Base-by-base conservation (phyloP, 1,140 invertebrate genomes). In the Amyelois transitella region DNA sequence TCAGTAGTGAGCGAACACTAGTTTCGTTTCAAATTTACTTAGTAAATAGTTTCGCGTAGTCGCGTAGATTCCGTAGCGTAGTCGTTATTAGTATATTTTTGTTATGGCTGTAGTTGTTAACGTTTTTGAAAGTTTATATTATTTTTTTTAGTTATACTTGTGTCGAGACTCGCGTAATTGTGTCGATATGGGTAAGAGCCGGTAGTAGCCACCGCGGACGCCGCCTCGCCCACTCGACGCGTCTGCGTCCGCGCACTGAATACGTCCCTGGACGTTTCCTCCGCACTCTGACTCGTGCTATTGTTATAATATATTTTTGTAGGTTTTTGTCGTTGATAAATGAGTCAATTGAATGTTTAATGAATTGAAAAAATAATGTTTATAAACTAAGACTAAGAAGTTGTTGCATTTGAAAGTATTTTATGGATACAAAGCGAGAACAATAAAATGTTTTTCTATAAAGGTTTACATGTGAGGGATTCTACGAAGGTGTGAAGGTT, bases 341-440 rank as follows among this genome's bases (percentile, higher is more conserved):
- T 85, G 77, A 84, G 84, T 87, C 84, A 87, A 87, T 87, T 87
- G 84, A 83, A 84, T 84, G 82, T 87, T 87, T 83, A 87, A 73
- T 81, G 79, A 81, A 86, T 82, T 86, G 75, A 87, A 83, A 81
- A 81, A 77, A 66, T 76, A 80, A 83, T 81, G 77, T 86, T 82
- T 81, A 84, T 81, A 76, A 77, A 81, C 59, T 85, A 87, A 84
- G 81, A 81, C 73, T 87, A 87, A 85, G 79, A 80, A 80, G 78
- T 87, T 87, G 82, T 87, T 87, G 84, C 84, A 87, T 87, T 86
- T 87, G 76, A 84, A 87, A 84, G 84, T 87, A 86, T 87, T 86
- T 82, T 86, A 84, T 87, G 79, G 67, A 84, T 87, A 83, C 77
- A 79, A 83, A 87, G 76, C 76, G 78, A 84, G 84, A 87, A 83